Evolutionary conservation across 2,888 invertebrate genomes (phyloP).

Genomic region (Lasioglossum calceatum): DNA sequence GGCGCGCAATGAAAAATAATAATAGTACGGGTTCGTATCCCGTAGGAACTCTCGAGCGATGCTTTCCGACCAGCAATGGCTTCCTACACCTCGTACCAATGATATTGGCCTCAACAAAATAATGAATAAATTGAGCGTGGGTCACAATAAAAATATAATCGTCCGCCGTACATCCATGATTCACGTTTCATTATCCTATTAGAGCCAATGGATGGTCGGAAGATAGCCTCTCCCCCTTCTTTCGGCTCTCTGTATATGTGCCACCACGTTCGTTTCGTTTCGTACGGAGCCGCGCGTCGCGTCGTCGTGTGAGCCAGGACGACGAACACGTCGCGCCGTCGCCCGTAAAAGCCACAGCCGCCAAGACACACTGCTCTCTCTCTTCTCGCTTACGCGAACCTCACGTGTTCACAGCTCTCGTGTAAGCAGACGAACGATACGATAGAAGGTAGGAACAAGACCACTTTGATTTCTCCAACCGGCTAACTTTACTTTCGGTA

Average conservation of each 20-base stretch:
- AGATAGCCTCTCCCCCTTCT: slow-evolving; percentile 69
- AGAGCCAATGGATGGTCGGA: slow-evolving; percentile 78
- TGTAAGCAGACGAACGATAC: slow-evolving; percentile 49
- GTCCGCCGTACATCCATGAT: slow-evolving; percentile 80
- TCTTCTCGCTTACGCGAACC: slow-evolving; percentile 47
- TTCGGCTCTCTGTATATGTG: slow-evolving; percentile 56
- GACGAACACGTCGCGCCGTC: slow-evolving; percentile 53
- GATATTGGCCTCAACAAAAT: slow-evolving; percentile 82
- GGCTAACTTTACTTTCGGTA: slow-evolving; percentile 43
- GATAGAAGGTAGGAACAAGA: slow-evolving; percentile 56
- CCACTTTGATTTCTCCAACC: slow-evolving; percentile 57
- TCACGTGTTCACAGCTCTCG: slow-evolving; percentile 41
- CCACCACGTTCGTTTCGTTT: slow-evolving; percentile 63
- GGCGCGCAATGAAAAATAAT: slow-evolving; percentile 16
- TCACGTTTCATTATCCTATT: slow-evolving; percentile 82
- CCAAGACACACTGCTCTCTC: slow-evolving; percentile 37
- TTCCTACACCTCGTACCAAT: slow-evolving; percentile 77
- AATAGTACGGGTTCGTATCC: slow-evolving; percentile 31
- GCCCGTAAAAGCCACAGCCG: slow-evolving; percentile 58
- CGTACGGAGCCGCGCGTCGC: slow-evolving; percentile 51
- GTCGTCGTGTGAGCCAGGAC: slow-evolving; percentile 66
- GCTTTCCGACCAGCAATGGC: slow-evolving; percentile 69
- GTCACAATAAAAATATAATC: slow-evolving; percentile 80
- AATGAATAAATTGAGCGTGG: slow-evolving; percentile 82
- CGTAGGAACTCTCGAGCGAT: slow-evolving; percentile 64